Base-by-base conservation (phyloP, 2,797 vertebrate species). In the Zalophus californianus region DNA sequence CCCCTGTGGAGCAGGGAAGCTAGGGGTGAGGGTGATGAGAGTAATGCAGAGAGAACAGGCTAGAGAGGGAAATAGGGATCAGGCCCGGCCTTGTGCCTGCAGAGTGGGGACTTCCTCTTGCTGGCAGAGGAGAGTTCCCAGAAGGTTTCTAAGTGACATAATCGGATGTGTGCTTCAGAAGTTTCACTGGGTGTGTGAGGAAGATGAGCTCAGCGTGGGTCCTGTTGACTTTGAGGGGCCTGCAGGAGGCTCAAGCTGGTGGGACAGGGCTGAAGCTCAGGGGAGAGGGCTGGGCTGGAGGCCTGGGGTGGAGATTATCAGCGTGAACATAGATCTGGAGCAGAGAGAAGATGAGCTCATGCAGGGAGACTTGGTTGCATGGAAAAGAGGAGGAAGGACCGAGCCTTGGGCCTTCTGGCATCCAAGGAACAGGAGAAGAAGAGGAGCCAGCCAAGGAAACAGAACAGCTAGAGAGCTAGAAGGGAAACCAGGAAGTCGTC, bases 311-410 rank as follows among this genome's bases (percentile, higher is more conserved):
- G 79, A 89, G 82, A 91, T 94, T 97, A 86, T 96, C 94, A 97
- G 44, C 68, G 8, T 10, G 15, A 38, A 96, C 88, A 94, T 91
- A 96, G 89, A 97, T 50, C 85, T 90, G 68, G 93, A 96, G 56
- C 54, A 29, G 41, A 96, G 72, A 92, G 80, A 93, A 85, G 73
- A 97, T 97, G 97, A 97, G 62, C 79, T 98, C 92, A 97, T 58
- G 13, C 70, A 66, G 48, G 73, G 44, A 96, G 64, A 64, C 68
- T 91, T 86, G 48, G 44, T 80, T 86, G 41, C 0, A 35, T 16
- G 44, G 86, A 92, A 87, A 54, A 96, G 70, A 91, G 23, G 77
- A 85, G 41, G 56, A 82, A 90, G 60, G 62, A 86, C 20, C 16
- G n/a, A 92, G 50, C 32, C 35, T 56, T 14, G 25, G 52, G 73